Evolutionary conservation across 1,140 invertebrate species (phyloP), one percentile per base, ranked within the genome.

Genomic region (Drosophila eugracilis): DNA sequence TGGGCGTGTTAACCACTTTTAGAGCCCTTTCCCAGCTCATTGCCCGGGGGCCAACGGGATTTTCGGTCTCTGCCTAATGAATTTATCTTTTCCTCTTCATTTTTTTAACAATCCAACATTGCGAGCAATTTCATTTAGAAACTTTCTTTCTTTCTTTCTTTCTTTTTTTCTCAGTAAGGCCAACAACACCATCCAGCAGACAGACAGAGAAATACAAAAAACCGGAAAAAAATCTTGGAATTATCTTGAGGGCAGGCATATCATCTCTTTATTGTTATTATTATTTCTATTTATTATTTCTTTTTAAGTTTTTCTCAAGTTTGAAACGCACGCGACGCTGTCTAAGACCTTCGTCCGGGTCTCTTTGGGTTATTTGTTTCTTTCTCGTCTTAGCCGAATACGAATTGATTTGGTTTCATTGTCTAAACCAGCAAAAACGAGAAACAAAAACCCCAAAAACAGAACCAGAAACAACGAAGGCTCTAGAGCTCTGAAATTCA

Each of bases 101-200:
- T 34, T 66, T 66, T 59, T 76, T 63, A 53, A 49, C 42, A 75
- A 58, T 74, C 78, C 73, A 83, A 83, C 72, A 86, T 78, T 78
- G 60, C 76, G 70, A 67, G 76, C 77, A 74, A 78, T 73, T 85
- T 86, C 53, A 77, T 85, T 86, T 86, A 81, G 77, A 85, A 85
- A 85, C 81, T 85, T 85, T 85, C 81, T 85, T 86, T n/a, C n/a
- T n/a, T n/a, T n/a, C n/a, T n/a, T n/a, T n/a, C n/a, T n/a, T n/a
- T n/a, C 81, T 85, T 85, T 85, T 83, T 85, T 86, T 86, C 66
- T 53, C 76, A 81, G 67, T 47, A 44, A n/a, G 12, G 5, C 4
- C 21, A 15, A n/a, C 26, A 32, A 10, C 48, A 58, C 34, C 45
- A 58, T 15, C 54, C 17, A 19, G n/a, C 37, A 55, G 44, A 66